Evolutionary conservation across 2,797 vertebrate species (phyloP).

Genomic region (Pipistrellus pipistrellus): DNA sequence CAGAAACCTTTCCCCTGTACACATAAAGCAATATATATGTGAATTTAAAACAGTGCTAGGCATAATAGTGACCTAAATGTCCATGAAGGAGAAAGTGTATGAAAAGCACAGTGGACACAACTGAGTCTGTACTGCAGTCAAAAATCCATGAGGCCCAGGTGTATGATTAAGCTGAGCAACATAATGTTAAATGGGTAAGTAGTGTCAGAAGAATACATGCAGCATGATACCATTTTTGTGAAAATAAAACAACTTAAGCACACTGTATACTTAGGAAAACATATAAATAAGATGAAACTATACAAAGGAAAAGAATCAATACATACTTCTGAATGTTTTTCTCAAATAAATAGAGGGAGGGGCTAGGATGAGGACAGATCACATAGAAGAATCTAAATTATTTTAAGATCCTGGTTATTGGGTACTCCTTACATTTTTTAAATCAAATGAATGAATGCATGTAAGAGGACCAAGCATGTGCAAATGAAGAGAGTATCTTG

Average conservation of each 20-base stretch:
- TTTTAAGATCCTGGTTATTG: background rate
- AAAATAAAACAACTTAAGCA: background rate
- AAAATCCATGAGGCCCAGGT: background rate
- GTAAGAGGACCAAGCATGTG: background rate
- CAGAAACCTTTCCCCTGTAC: background rate
- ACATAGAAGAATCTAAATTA: background rate
- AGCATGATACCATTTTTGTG: background rate
- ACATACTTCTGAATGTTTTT: background rate
- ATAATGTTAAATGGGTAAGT: background rate
- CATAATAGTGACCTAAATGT: background rate
- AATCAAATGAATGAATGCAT: background rate
- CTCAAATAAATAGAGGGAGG: background rate
- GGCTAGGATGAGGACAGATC: background rate
- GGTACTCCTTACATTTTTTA: background rate
- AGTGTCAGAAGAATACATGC: background rate
- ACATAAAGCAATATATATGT: background rate
- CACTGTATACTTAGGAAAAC: background rate
- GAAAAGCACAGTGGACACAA: background rate
- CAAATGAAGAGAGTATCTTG: background rate
- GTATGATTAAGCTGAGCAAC: background rate
- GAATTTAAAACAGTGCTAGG: background rate
- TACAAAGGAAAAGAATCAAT: background rate
- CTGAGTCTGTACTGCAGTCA: background rate
- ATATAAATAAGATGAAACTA: background rate
- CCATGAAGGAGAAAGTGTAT: background rate